These are phyloP conservation scores for Monochamus saltuarius DNA, from an alignment of 1,140 invertebrate species.

Conservation along the genomic window DNA sequence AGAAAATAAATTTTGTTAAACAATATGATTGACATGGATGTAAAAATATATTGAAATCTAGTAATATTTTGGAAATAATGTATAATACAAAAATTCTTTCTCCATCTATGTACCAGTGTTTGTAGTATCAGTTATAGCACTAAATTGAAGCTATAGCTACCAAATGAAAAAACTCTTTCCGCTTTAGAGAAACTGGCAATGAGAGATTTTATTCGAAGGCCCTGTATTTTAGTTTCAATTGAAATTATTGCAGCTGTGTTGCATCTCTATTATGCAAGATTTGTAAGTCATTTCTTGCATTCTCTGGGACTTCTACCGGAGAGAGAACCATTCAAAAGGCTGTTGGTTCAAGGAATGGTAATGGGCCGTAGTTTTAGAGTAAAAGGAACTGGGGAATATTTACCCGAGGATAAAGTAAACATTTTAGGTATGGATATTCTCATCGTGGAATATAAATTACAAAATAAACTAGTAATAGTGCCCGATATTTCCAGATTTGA, in stretches of 20 bases:
- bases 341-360: conserved; percentile 94
- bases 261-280: conserved; percentile 96
- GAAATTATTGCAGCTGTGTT: conserved; percentile 66
- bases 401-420: conserved; percentile 72
- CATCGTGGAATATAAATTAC: conserved; percentile 1
- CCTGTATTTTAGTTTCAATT: conserved; percentile 5
- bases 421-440: conserved; percentile 53
- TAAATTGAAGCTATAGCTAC: too few relatives aligned
- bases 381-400: conserved; percentile 77
- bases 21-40: too few relatives aligned
- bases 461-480: conserved; percentile 2
- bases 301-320: conserved; percentile 69
- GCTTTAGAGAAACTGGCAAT: too few relatives aligned
- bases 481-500: conserved; percentile 53
- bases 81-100: too few relatives aligned
- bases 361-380: conserved; percentile 83
- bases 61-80: too few relatives aligned
- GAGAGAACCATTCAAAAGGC: conserved; percentile 86
- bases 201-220: too few relatives aligned
- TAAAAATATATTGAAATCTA: too few relatives aligned
- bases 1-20: too few relatives aligned
- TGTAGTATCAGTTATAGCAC: too few relatives aligned
- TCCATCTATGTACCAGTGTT: too few relatives aligned
- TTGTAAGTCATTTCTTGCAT: conserved; percentile 91
- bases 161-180: too few relatives aligned